These are phyloP conservation scores for Leptobrachium ailaonicum DNA, from an alignment of 2,113 vertebrate species.

Conservation along the genomic window DNA sequence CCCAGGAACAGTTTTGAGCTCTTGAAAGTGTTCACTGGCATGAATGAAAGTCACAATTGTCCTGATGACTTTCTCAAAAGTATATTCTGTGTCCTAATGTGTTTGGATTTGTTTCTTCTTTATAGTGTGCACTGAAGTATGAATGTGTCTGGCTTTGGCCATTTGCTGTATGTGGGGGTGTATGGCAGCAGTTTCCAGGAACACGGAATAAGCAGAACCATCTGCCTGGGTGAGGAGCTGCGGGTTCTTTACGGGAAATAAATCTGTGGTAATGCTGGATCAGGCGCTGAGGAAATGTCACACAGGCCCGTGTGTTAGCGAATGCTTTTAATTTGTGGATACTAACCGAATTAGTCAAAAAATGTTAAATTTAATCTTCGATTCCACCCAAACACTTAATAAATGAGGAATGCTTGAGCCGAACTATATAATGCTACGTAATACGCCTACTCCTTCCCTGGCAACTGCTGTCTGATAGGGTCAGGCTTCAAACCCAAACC, in stretches of 20 bases:
- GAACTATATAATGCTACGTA: no score
- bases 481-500: no score
- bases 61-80: no score
- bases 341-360: neutral
- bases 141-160: constrained; percentile 17
- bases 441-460: no score
- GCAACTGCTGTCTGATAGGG: no score
- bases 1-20: no score
- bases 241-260: constrained; percentile 33
- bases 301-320: constrained; percentile 1
- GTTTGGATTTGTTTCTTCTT: neutral
- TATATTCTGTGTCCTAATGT: neutral
- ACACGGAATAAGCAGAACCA: constrained; percentile 45
- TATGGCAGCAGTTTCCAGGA: constrained; percentile 35
- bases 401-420: neutral
- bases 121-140: neutral
- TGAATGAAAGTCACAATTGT: no score
- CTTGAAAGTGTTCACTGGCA: no score
- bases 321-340: no score
- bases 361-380: neutral
- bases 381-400: neutral
- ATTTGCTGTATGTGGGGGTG: constrained; percentile 29
- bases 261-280: constrained; percentile 36
- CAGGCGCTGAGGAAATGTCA: constrained; percentile 32
- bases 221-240: constrained; percentile 34